These are phyloP conservation scores for Meteorus sp. DNA, from an alignment of 1,140 invertebrate species.

Conservation along the genomic window DNA sequence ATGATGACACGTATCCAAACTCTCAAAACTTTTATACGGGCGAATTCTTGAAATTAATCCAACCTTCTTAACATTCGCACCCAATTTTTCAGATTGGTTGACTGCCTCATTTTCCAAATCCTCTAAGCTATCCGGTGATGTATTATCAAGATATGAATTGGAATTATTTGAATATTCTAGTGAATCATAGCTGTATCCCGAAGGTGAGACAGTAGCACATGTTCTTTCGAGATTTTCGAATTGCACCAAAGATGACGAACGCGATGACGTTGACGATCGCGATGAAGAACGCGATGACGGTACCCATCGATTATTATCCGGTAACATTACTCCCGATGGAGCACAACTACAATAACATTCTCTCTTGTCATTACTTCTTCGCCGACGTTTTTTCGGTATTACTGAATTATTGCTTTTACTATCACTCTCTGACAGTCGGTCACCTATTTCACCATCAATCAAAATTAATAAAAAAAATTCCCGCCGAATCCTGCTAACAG, in stretches of 20 bases:
- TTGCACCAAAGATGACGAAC: conserved; percentile 77
- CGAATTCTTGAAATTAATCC: conserved; percentile 44
- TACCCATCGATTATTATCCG: conserved; percentile 50
- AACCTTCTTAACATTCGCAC: conserved; percentile 22
- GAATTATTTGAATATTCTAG: conserved; percentile 56
- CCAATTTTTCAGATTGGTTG: conserved; percentile 19
- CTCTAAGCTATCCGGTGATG: conserved; percentile 62
- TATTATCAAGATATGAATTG: conserved; percentile 48
- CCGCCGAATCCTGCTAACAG: not conserved
- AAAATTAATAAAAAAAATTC: not conserved
- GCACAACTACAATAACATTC: conserved; percentile 37
- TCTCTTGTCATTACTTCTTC: conserved; percentile 58
- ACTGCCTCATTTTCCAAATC: conserved; percentile 47
- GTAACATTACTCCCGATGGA: conserved; percentile 31
- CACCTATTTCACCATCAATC: too few relatives aligned
- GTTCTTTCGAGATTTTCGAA: conserved; percentile 78
- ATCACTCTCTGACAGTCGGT: conserved; percentile 60
- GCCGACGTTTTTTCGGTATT: conserved; percentile 76
- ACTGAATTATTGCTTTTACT: conserved; percentile 78
- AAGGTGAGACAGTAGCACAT: conserved; percentile 62
- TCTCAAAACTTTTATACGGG: conserved; percentile 55
- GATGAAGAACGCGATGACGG: conserved; percentile 52
- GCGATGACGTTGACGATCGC: conserved; percentile 51
- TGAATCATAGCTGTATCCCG: conserved; percentile 63
- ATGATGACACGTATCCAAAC: conserved; percentile 44